phyloP scores from a whole-genome alignment of 1,140 invertebrate species.

The Heliconius melpomene region DNA sequence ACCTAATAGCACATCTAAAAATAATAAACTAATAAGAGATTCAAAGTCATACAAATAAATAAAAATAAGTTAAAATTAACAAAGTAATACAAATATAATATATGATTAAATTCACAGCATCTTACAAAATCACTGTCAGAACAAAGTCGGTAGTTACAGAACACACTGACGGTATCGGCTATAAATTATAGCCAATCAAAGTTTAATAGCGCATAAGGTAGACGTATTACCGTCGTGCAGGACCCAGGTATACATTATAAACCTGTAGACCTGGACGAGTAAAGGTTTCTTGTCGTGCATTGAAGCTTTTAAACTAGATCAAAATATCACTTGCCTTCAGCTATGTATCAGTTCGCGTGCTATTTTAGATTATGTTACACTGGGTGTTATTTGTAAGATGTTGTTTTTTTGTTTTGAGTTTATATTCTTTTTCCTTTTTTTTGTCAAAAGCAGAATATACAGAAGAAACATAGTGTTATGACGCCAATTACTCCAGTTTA shows the following conservation, averaged over 20 bases:
- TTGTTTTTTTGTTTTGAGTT: neutral
- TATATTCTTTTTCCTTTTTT: too few relatives aligned
- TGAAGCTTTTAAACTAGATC: slow-evolving; percentile 11
- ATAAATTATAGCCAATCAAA: slow-evolving; percentile 25
- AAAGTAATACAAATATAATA: neutral
- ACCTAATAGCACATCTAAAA: too few relatives aligned
- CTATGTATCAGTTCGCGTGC: slow-evolving; percentile 3
- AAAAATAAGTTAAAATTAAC: too few relatives aligned
- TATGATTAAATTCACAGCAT: neutral
- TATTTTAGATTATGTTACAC: slow-evolving; percentile 5
- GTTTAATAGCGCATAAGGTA: slow-evolving; percentile 15
- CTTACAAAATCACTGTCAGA: slow-evolving; percentile 14
- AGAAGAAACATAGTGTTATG: too few relatives aligned
- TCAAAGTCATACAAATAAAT: neutral
- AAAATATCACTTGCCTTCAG: neutral
- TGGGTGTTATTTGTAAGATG: neutral
- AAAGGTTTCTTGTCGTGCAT: slow-evolving; percentile 6
- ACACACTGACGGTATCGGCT: neutral
- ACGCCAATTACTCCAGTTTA: too few relatives aligned
- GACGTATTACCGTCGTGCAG: slow-evolving; percentile 5
- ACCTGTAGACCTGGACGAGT: neutral
- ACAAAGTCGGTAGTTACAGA: slow-evolving; percentile 8
- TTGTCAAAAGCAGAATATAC: too few relatives aligned
- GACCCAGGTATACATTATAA: neutral
- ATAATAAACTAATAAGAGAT: too few relatives aligned